Conservation (phyloP, 2,113 vertebrate genomes). For the Leucosticte australis region DNA sequence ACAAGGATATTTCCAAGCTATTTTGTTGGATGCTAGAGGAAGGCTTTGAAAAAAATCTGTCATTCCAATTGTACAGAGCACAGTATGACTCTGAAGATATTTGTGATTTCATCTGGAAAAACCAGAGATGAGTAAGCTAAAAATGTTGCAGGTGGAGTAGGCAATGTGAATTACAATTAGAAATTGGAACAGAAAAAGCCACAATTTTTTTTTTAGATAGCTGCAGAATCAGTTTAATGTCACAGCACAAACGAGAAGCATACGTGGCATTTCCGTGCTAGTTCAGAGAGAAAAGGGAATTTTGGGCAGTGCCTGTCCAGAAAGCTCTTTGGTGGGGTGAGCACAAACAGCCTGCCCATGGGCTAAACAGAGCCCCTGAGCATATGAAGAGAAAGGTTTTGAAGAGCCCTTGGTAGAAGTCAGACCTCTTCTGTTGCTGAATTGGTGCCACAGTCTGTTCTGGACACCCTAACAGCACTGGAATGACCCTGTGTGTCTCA, state of each 20-base stretch:
- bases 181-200: not conserved
- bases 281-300: not conserved
- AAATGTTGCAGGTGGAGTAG: not conserved
- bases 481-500: not conserved
- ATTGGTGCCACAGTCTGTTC: not conserved
- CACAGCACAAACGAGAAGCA: not conserved
- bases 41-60: not conserved
- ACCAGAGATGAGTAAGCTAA: not conserved
- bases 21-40: not conserved
- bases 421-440: not conserved
- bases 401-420: not conserved
- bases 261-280: not conserved
- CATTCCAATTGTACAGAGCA: not conserved
- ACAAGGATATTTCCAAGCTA: not conserved
- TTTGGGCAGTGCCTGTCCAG: not conserved
- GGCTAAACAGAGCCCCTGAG: not conserved
- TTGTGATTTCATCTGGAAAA: not conserved
- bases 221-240: not conserved
- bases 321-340: not conserved
- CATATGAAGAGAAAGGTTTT: not conserved
- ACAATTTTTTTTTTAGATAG: not conserved
- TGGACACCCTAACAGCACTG: not conserved
- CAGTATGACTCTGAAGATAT: not conserved
- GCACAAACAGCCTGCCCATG: not conserved
- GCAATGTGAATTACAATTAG: not conserved